These are phyloP conservation scores for Agonopterix alstromeriana DNA, from an alignment of 2,888 invertebrate species.

Conservation along the genomic window DNA sequence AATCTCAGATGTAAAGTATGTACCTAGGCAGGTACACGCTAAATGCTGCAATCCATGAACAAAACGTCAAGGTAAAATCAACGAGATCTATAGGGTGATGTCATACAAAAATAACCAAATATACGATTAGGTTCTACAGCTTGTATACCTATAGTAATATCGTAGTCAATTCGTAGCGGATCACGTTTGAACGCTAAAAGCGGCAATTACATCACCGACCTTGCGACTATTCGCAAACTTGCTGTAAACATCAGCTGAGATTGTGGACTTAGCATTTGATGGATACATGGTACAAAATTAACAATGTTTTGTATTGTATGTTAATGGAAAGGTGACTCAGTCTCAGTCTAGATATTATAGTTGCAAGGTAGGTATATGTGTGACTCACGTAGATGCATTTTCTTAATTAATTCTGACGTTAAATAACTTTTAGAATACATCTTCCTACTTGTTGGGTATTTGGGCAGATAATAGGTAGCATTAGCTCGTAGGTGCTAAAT, in stretches of 20 bases:
- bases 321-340: no score
- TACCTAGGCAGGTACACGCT: background rate
- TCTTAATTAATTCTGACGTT: no score
- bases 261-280: conserved; percentile 16
- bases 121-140: conserved; percentile 20
- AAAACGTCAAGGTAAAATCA: conserved; percentile 18
- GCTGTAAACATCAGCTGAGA: conserved; percentile 54
- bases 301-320: no score
- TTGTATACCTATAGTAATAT: conserved; percentile 14
- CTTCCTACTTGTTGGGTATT: no score
- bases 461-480: no score
- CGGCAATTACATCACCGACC: conserved; percentile 73
- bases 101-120: conserved; percentile 54
- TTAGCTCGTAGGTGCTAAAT: no score
- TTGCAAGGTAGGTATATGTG: no score
- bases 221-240: conserved; percentile 50
- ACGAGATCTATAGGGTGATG: conserved; percentile 39
- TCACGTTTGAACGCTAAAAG: conserved; percentile 59
- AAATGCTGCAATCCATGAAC: background rate
- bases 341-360: no score
- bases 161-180: conserved; percentile 18
- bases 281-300: background rate
- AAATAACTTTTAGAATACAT: no score
- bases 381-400: no score
- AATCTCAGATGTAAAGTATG: background rate